Evolutionary conservation across 2,113 vertebrate genomes (phyloP), one percentile per base, ranked within the genome.

Genomic region (Dasyornis broadbenti): DNA sequence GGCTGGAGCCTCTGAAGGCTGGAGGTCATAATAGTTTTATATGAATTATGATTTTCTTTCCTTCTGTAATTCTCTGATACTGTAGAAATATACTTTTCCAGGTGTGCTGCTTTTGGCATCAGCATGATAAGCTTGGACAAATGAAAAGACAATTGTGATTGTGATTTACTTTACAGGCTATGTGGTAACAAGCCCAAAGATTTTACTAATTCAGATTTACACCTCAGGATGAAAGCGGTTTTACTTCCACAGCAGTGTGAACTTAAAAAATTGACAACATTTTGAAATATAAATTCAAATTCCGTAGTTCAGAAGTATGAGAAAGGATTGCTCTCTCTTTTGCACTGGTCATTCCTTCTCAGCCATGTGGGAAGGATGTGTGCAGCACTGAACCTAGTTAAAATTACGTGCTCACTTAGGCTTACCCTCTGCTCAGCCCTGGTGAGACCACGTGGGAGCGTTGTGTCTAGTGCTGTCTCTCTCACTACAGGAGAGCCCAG

Each of bases 161-260:
- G 19, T 53, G 10, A 78, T 80, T 54, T 80, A n/a, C 33, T 86
- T 82, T 26, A 61, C n/a, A 50, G 33, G 10, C 85, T 86, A 24
- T 39, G 13, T 82, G 54, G 69, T 66, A 81, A 66, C 30, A 71
- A 63, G 10, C 49, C 5, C 49, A 68, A 33, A 88, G 68, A 69
- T 91, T 64, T 86, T 95, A 77, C 85, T 86, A 94, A 94, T 83
- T 96, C 82, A 81, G 45, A 79, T 94, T 96, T 96, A 89, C 73
- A 72, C 81, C 90, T 95, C 69, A 82, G 92, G 82, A 89, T 89
- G 90, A 96, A 94, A 95, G 56, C 66, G 22, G 13, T 26, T 88
- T 81, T 84, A 45, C 42, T 86, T 92, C 87, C 63, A 78, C 56
- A 81, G 47, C 79, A 92, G 63, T 45, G 35, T 28, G 19, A 81